Evolutionary conservation across 2,888 invertebrate genomes (phyloP).

Genomic region (Diachrysia chrysitis): DNA sequence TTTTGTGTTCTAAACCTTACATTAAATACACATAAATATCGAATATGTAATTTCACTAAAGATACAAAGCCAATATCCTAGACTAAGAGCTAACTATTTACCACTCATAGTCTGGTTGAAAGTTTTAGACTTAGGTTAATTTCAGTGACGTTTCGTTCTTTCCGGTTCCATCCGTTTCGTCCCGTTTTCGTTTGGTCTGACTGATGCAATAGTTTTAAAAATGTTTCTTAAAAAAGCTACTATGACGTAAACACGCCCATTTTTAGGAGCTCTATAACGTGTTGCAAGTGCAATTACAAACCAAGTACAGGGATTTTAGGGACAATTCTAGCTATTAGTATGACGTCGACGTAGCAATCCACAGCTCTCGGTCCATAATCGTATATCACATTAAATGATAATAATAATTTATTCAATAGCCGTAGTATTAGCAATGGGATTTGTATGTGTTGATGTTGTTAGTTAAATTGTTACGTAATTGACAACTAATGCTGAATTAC

Average conservation of each 20-base stretch:
- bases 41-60: background rate
- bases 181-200: no score
- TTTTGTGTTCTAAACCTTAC: background rate
- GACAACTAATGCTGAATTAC: constrained; percentile 48
- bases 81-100: background rate
- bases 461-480: constrained; percentile 51
- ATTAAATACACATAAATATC: background rate
- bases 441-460: constrained; percentile 52
- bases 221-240: no score
- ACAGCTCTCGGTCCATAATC: background rate
- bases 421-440: constrained; percentile 33
- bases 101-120: no score
- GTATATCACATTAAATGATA: constrained; percentile 36
- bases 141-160: no score
- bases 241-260: no score
- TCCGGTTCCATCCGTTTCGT: no score
- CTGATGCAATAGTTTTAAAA: no score
- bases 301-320: no score
- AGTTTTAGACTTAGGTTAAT: no score
- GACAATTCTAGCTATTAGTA: background rate
- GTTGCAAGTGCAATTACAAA: no score
- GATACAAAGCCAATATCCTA: background rate
- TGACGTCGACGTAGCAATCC: background rate
- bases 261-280: no score
- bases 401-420: constrained; percentile 46